These are phyloP conservation scores for Tridacna crocea DNA, from an alignment of 2,888 invertebrate genomes.

Conservation along the genomic window DNA sequence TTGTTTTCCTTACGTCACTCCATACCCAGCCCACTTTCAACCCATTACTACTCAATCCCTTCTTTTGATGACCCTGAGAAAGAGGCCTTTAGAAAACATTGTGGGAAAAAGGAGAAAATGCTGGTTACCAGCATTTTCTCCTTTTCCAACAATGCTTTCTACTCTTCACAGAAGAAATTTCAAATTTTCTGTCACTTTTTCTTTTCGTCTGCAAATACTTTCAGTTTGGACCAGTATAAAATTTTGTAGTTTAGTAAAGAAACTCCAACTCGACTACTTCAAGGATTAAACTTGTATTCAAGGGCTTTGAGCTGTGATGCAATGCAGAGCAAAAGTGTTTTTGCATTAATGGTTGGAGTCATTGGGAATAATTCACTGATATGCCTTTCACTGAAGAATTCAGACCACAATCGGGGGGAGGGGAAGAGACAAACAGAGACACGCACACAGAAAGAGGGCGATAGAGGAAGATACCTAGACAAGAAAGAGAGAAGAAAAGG, in stretches of 20 bases:
- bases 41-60: not conserved
- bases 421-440: not conserved
- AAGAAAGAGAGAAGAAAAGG: not conserved
- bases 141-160: not conserved
- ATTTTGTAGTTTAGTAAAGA: too few species aligned
- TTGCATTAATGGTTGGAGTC: too few species aligned
- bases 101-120: conserved; percentile 8
- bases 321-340: too few species aligned
- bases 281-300: not conserved
- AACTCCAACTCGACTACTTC: too few species aligned
- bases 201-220: too few species aligned
- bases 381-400: not conserved
- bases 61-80: not conserved
- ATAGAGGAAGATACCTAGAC: not conserved
- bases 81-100: not conserved
- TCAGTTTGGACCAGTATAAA: too few species aligned
- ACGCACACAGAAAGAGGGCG: not conserved
- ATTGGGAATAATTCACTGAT: too few species aligned
- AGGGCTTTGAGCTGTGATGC: too few species aligned
- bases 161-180: not conserved
- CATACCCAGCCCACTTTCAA: not conserved
- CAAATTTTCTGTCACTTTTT: too few species aligned
- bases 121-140: not conserved
- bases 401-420: too few species aligned
- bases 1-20: not conserved